A percentile compares a stretch with the other conserved stretches of the same genome.
phyloP scores from a whole-genome alignment of 2,113 vertebrate species.

The Pachyramphus minor region DNA sequence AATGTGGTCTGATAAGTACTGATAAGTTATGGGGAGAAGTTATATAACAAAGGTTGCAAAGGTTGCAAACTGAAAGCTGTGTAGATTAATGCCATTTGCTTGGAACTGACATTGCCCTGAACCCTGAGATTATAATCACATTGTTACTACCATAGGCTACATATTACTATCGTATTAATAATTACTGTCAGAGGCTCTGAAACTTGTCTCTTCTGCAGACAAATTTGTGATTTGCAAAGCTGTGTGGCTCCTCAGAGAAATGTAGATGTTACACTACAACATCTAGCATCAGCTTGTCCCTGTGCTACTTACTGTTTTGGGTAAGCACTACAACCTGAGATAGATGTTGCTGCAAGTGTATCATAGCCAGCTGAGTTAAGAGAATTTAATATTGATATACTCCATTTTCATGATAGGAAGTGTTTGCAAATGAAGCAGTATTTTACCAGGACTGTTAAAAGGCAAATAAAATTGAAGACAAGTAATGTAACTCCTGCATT shows the following conservation, averaged over 20 bases:
- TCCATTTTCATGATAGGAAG: not conserved
- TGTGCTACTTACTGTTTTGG: not conserved
- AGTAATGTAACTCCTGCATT: conserved; percentile 18
- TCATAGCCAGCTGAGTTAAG: not conserved
- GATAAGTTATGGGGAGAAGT: not conserved
- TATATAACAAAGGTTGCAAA: not conserved
- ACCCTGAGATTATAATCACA: not conserved
- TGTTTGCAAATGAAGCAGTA: not conserved
- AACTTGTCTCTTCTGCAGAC: not conserved
- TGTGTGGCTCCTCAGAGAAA: not conserved
- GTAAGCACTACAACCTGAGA: not conserved
- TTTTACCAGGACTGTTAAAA: not conserved
- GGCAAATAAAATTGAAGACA: conserved; percentile 8
- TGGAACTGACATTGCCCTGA: not conserved
- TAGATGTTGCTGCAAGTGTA: not conserved
- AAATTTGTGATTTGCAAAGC: not conserved
- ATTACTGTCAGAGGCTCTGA: not conserved
- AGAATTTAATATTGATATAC: not conserved
- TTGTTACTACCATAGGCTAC: not conserved
- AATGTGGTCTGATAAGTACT: not conserved
- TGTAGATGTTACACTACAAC: not conserved
- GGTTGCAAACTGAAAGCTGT: not conserved
- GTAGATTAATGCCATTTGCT: not conserved
- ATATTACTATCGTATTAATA: no score
- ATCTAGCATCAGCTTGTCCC: not conserved